These are phyloP conservation scores for Pionites leucogaster DNA, from an alignment of 2,113 vertebrate genomes.

Conservation along the genomic window DNA sequence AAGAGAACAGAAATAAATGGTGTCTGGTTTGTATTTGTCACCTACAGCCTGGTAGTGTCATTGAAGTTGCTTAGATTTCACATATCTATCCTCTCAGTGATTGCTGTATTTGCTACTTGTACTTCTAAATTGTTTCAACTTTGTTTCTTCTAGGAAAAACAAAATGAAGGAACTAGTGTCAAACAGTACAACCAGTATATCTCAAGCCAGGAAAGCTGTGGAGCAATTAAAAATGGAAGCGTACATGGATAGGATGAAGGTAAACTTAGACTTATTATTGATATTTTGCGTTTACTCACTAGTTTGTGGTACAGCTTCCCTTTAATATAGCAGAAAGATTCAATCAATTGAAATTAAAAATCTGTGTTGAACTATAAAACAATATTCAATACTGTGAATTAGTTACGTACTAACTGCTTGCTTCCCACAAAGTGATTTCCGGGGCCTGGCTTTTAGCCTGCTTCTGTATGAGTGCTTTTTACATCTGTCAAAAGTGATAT, in stretches of 20 bases:
- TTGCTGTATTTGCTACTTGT: neutral
- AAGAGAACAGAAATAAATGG: neutral
- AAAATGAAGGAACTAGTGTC: slow-evolving; percentile 90
- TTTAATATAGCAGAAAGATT: neutral
- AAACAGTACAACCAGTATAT: slow-evolving; percentile 94
- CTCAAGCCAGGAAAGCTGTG: slow-evolving; percentile 95
- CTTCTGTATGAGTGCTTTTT: neutral
- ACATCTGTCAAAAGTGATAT: neutral
- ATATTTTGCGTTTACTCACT: neutral
- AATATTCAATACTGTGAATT: neutral
- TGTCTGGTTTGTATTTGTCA: neutral
- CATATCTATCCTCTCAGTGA: neutral
- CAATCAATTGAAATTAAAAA: neutral
- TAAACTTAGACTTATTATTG: slow-evolving; percentile 43
- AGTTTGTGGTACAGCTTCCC: neutral
- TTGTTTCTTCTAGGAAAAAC: slow-evolving; percentile 68
- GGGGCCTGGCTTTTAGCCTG: neutral
- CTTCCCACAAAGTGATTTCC: neutral
- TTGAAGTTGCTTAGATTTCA: neutral
- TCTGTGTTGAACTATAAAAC: neutral
- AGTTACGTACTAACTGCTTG: neutral
- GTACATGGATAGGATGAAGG: slow-evolving; percentile 98
- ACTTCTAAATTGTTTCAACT: neutral
- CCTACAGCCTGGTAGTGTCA: neutral
- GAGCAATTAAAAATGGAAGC: slow-evolving; percentile 99